Percentiles rank a stretch among this genome's conserved stretches.
phyloP scores from a whole-genome alignment of 2,888 invertebrate species.

The Noctua pronuba region DNA sequence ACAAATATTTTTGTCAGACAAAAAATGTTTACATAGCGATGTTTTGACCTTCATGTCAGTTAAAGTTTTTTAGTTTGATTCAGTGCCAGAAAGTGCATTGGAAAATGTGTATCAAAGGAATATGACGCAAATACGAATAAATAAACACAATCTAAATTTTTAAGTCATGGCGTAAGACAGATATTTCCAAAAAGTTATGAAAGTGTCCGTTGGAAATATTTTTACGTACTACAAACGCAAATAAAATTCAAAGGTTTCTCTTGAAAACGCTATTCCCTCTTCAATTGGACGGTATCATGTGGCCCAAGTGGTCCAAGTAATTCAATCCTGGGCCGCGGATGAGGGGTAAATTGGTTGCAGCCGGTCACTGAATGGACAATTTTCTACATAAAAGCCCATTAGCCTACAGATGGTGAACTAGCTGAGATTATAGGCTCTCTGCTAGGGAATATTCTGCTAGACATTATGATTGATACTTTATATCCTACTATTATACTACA shows the following conservation, averaged over 20 bases:
- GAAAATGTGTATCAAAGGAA: background rate
- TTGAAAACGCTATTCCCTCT: slow-evolving; percentile 27
- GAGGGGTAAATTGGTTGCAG: slow-evolving; percentile 87
- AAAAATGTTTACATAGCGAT: slow-evolving; percentile 7
- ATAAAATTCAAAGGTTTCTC: background rate
- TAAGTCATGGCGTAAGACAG: background rate
- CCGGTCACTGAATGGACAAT: slow-evolving; percentile 87
- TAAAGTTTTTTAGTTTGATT: slow-evolving; percentile 12
- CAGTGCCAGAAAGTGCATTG: slow-evolving; percentile 28
- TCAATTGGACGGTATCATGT: slow-evolving; percentile 62
- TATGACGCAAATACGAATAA: background rate
- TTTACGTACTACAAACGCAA: background rate
- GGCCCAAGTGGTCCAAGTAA: slow-evolving; percentile 84
- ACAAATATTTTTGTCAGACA: background rate
- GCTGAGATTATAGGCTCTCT: slow-evolving; percentile 55
- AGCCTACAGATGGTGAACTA: slow-evolving; percentile 61
- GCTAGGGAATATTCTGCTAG: slow-evolving; percentile 6
- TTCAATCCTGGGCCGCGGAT: slow-evolving; percentile 85
- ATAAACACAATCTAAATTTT: background rate
- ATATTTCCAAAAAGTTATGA: too few relatives aligned
- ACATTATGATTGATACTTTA: background rate
- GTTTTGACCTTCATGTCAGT: slow-evolving; percentile 11
- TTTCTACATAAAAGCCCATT: slow-evolving; percentile 81
- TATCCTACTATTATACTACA: background rate
- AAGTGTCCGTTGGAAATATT: background rate